Percentiles rank a stretch among this genome's conserved stretches.
These are phyloP conservation scores for Mesoclemmys tuberculata DNA, from an alignment of 2,113 vertebrate genomes.

Conservation along the genomic window DNA sequence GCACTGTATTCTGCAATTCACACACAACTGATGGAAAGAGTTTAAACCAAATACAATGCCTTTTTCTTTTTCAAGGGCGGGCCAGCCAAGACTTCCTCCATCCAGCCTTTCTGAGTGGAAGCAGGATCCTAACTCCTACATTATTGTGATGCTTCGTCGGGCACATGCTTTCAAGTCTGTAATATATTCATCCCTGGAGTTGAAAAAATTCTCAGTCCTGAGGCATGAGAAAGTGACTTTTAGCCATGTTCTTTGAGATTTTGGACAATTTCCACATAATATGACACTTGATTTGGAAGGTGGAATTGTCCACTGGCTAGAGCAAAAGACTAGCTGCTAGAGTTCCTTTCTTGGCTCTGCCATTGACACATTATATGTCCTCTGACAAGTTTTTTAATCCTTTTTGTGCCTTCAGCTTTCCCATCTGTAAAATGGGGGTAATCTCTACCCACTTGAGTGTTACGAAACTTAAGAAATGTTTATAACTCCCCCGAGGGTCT, in stretches of 20 bases:
- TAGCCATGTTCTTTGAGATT: conserved; percentile 59
- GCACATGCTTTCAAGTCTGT: conserved; percentile 57
- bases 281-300: conserved; percentile 27
- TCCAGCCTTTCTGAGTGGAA: conserved; percentile 67
- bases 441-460: not conserved
- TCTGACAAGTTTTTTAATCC: conserved; percentile 36
- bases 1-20: conserved; percentile 54
- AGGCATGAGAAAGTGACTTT: conserved; percentile 59
- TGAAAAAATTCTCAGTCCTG: conserved; percentile 69
- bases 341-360: conserved; percentile 25
- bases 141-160: conserved; percentile 68
- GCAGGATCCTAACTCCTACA: conserved; percentile 71
- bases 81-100: conserved; percentile 62
- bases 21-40: conserved; percentile 51
- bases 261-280: conserved; percentile 27
- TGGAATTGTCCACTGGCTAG: not conserved
- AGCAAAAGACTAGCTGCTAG: not conserved
- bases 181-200: conserved; percentile 62
- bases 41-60: conserved; percentile 64
- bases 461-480: not conserved
- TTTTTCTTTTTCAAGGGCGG: conserved; percentile 49
- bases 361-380: not conserved
- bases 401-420: conserved; percentile 24
- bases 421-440: conserved; percentile 16
- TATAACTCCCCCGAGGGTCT: no score